Base-by-base conservation (phyloP, 2,797 vertebrate genomes). In the Argyrosomus regius region DNA sequence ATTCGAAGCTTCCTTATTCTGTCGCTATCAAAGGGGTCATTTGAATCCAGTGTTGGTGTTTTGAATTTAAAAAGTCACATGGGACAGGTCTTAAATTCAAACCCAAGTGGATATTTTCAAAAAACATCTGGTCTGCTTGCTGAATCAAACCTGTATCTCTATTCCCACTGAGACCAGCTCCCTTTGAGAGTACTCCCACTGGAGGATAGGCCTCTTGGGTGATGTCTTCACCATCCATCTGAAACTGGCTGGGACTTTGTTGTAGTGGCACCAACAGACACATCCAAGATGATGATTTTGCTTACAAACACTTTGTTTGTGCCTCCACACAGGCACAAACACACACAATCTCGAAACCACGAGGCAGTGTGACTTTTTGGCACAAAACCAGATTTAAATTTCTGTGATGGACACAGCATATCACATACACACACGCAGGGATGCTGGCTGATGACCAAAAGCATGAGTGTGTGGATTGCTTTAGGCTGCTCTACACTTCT, bases 391-490 rank as follows among this genome's bases (percentile, higher is more conserved):
- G 35, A 71, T 50, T 45, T 26, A 62, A 57, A 43, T 58, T 53
- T 68, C 62, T 49, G 46, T 59, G 54, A 74, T 70, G 49, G 59
- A 49, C 28, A 41, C 59, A 28, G 72, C 52, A 60, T 49, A 61
- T 52, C 53, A 28, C 53, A 71, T 73, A 72, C 57, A 50, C 35
- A 41, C 35, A 31, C 18, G 24, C 17, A 56, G 8, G 12, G 24
- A 60, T 50, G 20, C 53, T 84, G 81, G 79, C 75, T 74, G 67
- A 80, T 50, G 68, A 56, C 85, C 78, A 82, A 66, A 56, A 70
- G 22, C 48, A 70, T 12, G 57, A 62, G 59, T 79, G 74, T 52
- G 72, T 65, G 49, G 63, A 56, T 39, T 65, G 60, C 69, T 83
- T 68, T 57, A 49, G 72, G 75, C 52, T 72, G 50, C 64, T 83